Evolutionary conservation across 30 jellyfish, hydroid and myxozoan genomes (phyloP), one percentile per base, ranked within the genome.

Genomic region (Catostylus mosaicus): DNA sequence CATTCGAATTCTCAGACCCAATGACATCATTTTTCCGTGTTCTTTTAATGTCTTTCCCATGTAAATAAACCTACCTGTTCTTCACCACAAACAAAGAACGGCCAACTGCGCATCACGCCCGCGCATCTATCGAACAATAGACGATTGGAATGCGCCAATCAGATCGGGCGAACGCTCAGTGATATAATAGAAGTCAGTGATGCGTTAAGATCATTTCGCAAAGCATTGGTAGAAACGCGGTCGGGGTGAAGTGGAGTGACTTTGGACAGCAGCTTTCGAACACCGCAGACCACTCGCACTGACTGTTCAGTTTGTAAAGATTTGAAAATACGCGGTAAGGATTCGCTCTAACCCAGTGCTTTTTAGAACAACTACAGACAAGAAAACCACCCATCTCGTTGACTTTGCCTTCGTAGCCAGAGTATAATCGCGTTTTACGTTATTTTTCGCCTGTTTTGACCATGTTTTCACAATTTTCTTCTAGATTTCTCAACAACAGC

Each of bases 271-370:
- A 82, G 92, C 84, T 45, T 82, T 82, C 86, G 84, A 81, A 81
- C 86, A 82, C 92, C 92, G 92, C 92, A 82, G 92, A 82, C 92
- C 92, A 82, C 75, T 50, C 45, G 92, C 69, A 82, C 75, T 52
- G 92, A 51, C 70, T 50, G 37, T 47, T 64, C 80, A 38, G 27
- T 57, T 52, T 34, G 85, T 20, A 22, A 59, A 78, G 82, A 68
- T 82, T 82, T 70, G 78, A 72, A 82, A 82, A 67, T 68, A 37
- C 92, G 92, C 92, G 92, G 92, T 82, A 82, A 82, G 92, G 23
- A 8, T 37, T 20, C 16, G 11, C 90, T 80, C 90, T 7, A 80
- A 64, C 90, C 83, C 90, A 80, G 90, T 33, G 48, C 90, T 80
- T 80, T 67, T 34, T 54, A 59, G 38, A n/a, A n/a, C n/a, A n/a